phyloP scores from a whole-genome alignment of 2,113 vertebrate species.

The Falcunculus frontatus region DNA sequence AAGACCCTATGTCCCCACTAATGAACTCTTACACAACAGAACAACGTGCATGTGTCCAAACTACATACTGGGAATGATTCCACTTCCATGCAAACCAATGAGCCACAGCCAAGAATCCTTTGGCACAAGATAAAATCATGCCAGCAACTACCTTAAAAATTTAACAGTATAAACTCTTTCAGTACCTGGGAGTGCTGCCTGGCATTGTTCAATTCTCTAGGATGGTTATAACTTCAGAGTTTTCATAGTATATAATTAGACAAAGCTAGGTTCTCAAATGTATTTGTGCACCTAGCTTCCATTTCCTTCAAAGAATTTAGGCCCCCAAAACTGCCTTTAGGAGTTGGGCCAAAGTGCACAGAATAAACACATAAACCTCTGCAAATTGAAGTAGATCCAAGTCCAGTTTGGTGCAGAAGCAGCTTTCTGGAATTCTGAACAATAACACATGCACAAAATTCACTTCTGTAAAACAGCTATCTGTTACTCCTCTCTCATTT shows the following conservation, averaged over 20 bases:
- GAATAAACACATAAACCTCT: not conserved
- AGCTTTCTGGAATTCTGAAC: not conserved
- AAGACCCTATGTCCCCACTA: not conserved
- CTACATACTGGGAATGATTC: not conserved
- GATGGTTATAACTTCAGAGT: not conserved
- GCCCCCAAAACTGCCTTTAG: not conserved
- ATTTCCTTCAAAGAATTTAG: not conserved
- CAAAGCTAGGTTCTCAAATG: not conserved
- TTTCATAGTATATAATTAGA: not conserved
- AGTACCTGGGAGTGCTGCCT: not conserved
- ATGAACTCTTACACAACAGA: not conserved
- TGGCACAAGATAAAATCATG: not conserved
- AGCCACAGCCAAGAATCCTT: not conserved
- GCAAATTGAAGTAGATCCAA: not conserved
- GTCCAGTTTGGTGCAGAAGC: not conserved
- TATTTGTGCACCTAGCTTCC: not conserved
- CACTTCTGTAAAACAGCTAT: not conserved
- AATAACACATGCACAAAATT: not conserved
- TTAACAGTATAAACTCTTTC: not conserved
- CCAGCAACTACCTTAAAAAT: not conserved
- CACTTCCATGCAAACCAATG: not conserved
- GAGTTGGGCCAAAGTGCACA: not conserved
- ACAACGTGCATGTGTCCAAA: not conserved
- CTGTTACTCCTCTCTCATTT: not conserved
- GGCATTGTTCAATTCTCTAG: not conserved